A percentile compares a stretch with the other conserved stretches of the same genome.
Evolutionary conservation across 2,797 vertebrate genomes (phyloP).

Genomic region (Australoheros facetus): DNA sequence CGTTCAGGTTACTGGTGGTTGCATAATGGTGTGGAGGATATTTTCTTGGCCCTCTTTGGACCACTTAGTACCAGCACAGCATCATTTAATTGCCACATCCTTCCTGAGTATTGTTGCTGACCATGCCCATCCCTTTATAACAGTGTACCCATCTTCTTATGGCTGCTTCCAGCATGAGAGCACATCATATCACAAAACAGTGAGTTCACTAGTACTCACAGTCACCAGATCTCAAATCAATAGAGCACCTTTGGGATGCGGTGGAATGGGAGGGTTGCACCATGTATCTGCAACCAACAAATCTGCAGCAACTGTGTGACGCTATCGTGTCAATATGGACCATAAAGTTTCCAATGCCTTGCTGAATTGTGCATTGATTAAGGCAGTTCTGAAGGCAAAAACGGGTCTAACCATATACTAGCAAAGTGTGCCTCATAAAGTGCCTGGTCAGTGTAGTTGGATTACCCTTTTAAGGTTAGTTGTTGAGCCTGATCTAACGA

Average conservation of each 20-base stretch:
- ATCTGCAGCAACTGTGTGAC: background rate
- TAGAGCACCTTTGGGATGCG: background rate
- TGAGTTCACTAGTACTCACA: background rate
- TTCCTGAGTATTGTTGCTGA: background rate
- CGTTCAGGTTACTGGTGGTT: too few relatives aligned
- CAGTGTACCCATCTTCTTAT: background rate
- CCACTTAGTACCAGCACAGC: background rate
- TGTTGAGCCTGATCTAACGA: background rate
- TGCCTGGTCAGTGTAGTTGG: background rate
- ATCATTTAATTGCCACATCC: background rate
- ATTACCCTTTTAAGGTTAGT: background rate
- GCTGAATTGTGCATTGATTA: background rate
- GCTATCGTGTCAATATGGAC: background rate
- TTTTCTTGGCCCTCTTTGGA: too few relatives aligned
- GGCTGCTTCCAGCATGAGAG: background rate
- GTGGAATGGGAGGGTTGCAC: background rate
- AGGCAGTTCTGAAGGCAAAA: background rate
- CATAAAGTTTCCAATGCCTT: accelerated
- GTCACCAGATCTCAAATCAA: background rate
- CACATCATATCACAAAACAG: accelerated
- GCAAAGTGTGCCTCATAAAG: background rate
- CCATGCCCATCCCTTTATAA: background rate
- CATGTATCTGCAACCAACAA: background rate
- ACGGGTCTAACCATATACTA: background rate
- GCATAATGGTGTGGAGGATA: too few relatives aligned